Evolutionary conservation across 2,888 invertebrate species (phyloP), one percentile per base, ranked within the genome.

Genomic region (Shargacucullia verbasci): DNA sequence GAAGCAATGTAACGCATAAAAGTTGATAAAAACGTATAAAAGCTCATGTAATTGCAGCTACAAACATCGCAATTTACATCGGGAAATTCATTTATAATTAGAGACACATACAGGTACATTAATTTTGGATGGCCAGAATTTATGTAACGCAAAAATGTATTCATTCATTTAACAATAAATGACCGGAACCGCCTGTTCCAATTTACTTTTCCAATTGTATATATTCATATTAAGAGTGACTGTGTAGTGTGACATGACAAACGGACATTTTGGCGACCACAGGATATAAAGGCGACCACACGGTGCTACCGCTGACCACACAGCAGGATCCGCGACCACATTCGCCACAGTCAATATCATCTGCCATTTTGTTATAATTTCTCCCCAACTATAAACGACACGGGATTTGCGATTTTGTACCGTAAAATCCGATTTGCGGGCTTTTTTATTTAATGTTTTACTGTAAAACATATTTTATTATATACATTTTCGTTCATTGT

Each of bases 131-230:
- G 11, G 6, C 15, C 37, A 35, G 44, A 52, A 67, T 48, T 59
- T 34, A 59, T 38, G 58, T 48, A 29, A 53, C 49, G 52, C 34
- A 61, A 66, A 71, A 62, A 61, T 56, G 14, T 45, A 59, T 59
- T 53, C 58, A 56, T 47, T 60, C 44, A 55, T 59, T 59, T 50
- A 65, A 55, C 43, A 67, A 72, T 68, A 55, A 72, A 63, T 56
- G 58, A 50, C 47, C 54, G 61, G 53, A 59, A 62, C 31, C 33
- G 46, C 59, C 57, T 50, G 44, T 31, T 39, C 53, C 64, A 61
- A 69, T 65, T 73, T 57, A 40, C 41, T 70, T 63, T 53, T 55
- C 37, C 27, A 48, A 56, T 47, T 48, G 25, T 52, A 37, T 29
- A 13, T n/a, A 58, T 61, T 50, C 8, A 12, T 57, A 33, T 59